Evolutionary conservation across 2,888 invertebrate genomes (phyloP).

Genomic region (Meganola albula): DNA sequence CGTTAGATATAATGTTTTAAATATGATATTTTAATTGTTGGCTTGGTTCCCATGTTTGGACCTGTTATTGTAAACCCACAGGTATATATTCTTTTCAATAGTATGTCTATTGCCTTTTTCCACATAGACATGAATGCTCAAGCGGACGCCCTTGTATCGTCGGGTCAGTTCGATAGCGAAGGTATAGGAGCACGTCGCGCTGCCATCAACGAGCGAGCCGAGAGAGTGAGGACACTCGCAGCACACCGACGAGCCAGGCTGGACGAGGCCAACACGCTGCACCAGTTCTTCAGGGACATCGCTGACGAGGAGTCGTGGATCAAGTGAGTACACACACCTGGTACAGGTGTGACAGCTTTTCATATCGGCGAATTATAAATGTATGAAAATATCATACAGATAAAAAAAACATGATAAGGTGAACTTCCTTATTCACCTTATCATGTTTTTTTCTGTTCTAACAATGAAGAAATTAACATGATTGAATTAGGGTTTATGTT

Average conservation of each 20-base stretch:
- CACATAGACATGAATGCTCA: conserved; percentile 94
- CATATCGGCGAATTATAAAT: too few relatives aligned
- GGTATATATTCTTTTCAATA: neutral
- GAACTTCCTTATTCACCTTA: too few relatives aligned
- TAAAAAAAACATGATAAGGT: too few relatives aligned
- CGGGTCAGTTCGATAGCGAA: conserved; percentile 98
- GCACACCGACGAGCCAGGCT: conserved; percentile 94
- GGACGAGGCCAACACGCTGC: conserved; percentile 97
- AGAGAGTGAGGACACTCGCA: conserved; percentile 93
- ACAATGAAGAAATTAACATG: too few relatives aligned
- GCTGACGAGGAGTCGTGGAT: conserved; percentile 99
- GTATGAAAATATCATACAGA: too few relatives aligned
- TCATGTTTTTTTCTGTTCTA: too few relatives aligned
- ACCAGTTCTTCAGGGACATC: conserved; percentile 99
- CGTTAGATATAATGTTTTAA: too few relatives aligned
- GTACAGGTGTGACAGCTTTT: too few relatives aligned
- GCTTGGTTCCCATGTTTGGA: too few relatives aligned
- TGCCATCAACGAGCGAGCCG: conserved; percentile 97
- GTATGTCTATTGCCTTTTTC: conserved; percentile 5
- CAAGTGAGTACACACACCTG: conserved; percentile 83
- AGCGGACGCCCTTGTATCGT: conserved; percentile 96
- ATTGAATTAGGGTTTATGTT: too few relatives aligned
- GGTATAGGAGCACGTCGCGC: conserved; percentile 96
- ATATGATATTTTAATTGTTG: too few relatives aligned
- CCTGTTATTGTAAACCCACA: too few relatives aligned